These are phyloP conservation scores for Gobio gobio DNA, from an alignment of 2,113 vertebrate genomes.

Conservation along the genomic window DNA sequence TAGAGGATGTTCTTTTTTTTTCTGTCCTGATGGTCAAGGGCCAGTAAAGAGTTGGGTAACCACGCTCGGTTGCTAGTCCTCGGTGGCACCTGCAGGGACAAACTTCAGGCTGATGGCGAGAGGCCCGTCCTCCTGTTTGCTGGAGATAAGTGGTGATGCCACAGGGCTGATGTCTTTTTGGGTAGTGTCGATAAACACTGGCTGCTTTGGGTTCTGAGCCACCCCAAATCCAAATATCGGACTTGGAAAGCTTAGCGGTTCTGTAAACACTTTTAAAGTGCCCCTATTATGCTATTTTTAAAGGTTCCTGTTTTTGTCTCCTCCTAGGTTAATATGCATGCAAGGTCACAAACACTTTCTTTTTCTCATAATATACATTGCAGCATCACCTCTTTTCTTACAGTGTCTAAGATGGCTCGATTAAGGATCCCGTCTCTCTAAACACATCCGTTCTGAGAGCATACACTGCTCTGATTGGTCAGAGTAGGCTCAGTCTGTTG, in stretches of 20 bases:
- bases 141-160: slow-evolving; percentile 14
- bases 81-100: slow-evolving; percentile 36
- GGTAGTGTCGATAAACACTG: background rate
- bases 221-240: background rate
- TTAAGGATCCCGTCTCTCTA: no score
- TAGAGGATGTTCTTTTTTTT: slow-evolving; percentile 60
- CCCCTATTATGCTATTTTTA: no score
- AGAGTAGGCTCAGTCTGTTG: no score
- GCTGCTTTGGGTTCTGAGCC: background rate
- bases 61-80: slow-evolving; percentile 13
- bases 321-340: no score
- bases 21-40: slow-evolving; percentile 1
- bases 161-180: background rate
- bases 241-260: background rate
- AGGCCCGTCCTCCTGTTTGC: slow-evolving; percentile 33
- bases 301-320: no score
- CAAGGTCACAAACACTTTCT: no score
- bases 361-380: no score
- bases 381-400: no score
- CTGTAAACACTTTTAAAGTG: background rate
- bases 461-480: no score
- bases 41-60: background rate
- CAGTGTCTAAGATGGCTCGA: no score
- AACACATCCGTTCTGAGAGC: no score
- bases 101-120: slow-evolving; percentile 46